Percentiles rank a stretch among this genome's conserved stretches.
Conservation (phyloP, 53 echinoderm and acorn worm genomes). For the Mesocentrotus franciscanus region DNA sequence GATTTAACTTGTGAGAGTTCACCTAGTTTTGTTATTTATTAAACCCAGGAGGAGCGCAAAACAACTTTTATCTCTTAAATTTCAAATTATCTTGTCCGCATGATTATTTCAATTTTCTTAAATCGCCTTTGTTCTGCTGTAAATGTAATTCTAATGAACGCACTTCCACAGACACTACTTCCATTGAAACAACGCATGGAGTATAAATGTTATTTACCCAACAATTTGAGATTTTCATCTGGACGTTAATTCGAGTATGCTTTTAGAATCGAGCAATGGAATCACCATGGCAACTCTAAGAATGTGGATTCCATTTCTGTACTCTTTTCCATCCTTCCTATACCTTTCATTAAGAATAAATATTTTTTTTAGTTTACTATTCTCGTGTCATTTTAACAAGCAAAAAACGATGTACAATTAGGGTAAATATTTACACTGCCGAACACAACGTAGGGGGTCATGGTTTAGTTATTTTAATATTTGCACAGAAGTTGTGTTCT, state of each 20-base stretch:
- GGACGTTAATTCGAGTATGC: too few relatives aligned
- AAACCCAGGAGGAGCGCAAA: constrained; percentile 20
- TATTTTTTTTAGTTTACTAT: neutral
- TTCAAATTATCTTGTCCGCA: neutral
- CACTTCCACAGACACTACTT: neutral
- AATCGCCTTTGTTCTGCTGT: neutral
- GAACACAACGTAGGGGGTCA: neutral
- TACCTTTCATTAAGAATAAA: neutral
- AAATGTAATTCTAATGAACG: neutral
- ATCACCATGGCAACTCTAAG: neutral
- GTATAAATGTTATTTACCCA: too few relatives aligned
- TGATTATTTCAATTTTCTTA: neutral
- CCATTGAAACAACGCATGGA: neutral
- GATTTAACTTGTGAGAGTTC: neutral
- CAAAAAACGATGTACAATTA: neutral
- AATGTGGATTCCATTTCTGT: too few relatives aligned
- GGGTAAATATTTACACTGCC: neutral
- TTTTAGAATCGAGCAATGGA: too few relatives aligned
- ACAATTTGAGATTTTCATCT: too few relatives aligned
- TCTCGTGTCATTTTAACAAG: neutral
- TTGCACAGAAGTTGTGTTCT: neutral
- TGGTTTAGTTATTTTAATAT: constrained; percentile 7
- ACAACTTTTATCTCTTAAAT: neutral
- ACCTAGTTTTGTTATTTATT: constrained; percentile 24
- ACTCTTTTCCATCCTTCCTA: neutral